Conservation (phyloP, 2,888 invertebrate genomes). For the Troides oblongomaculatus region DNA sequence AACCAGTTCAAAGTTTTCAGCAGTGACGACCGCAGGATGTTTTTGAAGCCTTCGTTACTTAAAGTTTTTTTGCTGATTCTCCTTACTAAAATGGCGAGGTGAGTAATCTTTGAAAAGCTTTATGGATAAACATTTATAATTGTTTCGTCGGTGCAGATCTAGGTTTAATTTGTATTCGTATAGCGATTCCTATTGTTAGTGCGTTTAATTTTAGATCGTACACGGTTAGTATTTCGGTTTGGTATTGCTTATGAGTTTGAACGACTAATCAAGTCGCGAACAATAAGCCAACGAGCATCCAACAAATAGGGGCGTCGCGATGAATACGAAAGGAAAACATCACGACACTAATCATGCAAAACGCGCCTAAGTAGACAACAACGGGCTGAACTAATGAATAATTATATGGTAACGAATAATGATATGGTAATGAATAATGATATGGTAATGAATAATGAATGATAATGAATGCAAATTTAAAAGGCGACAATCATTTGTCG, state of each 20-base stretch:
- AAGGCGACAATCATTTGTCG: slow-evolving; percentile 74
- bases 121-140: slow-evolving; percentile 4
- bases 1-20: slow-evolving; percentile 50
- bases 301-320: slow-evolving; percentile 47
- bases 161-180: slow-evolving; percentile 5
- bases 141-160: neutral
- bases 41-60: slow-evolving; percentile 55
- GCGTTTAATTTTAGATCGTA: slow-evolving; percentile 14
- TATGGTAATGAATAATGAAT: slow-evolving; percentile 45
- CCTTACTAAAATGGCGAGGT: slow-evolving; percentile 69
- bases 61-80: slow-evolving; percentile 64
- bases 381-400: slow-evolving; percentile 49
- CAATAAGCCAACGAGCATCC: slow-evolving; percentile 43
- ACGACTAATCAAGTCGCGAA: slow-evolving; percentile 38
- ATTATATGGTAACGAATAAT: slow-evolving; percentile 51
- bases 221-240: slow-evolving; percentile 29
- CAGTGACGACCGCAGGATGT: slow-evolving; percentile 66
- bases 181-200: neutral
- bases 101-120: slow-evolving; percentile 41
- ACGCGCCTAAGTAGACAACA: slow-evolving; percentile 55
- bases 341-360: slow-evolving; percentile 66
- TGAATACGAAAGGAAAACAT: slow-evolving; percentile 58
- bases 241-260: slow-evolving; percentile 31
- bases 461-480: slow-evolving; percentile 76
- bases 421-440: slow-evolving; percentile 42